Percentiles rank a stretch among this genome's conserved stretches.
These are phyloP conservation scores for Sialia sialis DNA, from an alignment of 2,113 vertebrate species.

Conservation along the genomic window DNA sequence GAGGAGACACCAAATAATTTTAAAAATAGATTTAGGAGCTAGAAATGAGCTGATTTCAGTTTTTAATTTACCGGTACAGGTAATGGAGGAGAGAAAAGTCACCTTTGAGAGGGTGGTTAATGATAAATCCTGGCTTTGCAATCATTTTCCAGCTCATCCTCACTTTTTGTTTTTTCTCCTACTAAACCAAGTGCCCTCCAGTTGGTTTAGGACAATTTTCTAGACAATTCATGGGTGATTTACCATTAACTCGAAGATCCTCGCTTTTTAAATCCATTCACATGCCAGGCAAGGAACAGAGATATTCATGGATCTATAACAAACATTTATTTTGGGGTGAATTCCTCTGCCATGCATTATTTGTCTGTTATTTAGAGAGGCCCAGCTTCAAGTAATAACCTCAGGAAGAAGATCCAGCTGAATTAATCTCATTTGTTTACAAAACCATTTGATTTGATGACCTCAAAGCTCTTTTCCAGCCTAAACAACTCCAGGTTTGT, in stretches of 20 bases:
- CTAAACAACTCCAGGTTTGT: neutral
- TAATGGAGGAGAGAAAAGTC: no score
- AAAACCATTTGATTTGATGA: neutral
- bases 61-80: no score
- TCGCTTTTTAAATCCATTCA: neutral
- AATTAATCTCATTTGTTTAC: fast-evolving
- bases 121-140: neutral
- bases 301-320: fast-evolving
- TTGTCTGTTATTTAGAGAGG: neutral
- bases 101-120: no score
- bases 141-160: neutral
- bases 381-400: neutral
- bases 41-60: no score
- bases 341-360: neutral
- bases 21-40: no score
- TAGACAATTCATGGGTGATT: neutral
- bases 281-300: neutral
- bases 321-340: neutral
- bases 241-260: neutral
- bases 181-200: neutral
- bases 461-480: neutral
- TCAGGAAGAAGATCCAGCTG: neutral
- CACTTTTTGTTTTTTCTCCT: fast-evolving
- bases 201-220: neutral
- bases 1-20: no score